These are phyloP conservation scores for Neoaliturus tenellus DNA, from an alignment of 2,888 invertebrate genomes.

Conservation along the genomic window DNA sequence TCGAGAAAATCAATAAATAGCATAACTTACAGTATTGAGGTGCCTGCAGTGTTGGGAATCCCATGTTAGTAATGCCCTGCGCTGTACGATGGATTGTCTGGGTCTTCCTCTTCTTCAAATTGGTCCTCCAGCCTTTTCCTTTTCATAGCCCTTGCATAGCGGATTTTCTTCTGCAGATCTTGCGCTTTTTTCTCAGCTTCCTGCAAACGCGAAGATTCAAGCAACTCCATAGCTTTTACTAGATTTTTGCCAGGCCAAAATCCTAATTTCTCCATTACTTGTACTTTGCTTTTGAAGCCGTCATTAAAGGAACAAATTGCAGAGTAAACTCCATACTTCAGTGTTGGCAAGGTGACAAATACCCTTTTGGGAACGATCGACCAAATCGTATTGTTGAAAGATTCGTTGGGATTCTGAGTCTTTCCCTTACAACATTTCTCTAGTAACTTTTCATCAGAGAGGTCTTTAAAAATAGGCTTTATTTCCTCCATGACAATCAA, in stretches of 20 bases:
- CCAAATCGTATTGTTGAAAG: too few species aligned
- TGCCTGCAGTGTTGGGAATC: too few species aligned
- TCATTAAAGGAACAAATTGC: slow-evolving; percentile 25
- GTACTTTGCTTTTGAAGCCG: neutral
- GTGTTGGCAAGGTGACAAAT: neutral
- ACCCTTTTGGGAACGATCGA: slow-evolving; percentile 28
- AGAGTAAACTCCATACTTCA: slow-evolving; percentile 14
- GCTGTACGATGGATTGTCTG: slow-evolving; percentile 9
- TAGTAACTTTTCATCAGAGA: neutral
- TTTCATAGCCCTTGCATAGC: neutral
- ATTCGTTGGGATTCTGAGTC: slow-evolving; percentile 16
- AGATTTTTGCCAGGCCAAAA: slow-evolving; percentile 20
- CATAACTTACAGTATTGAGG: neutral
- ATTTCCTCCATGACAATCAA: slow-evolving; percentile 1
- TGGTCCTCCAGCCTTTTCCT: slow-evolving; percentile 23
- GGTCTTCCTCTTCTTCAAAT: slow-evolving; percentile 34
- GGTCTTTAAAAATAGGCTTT: slow-evolving; percentile 25
- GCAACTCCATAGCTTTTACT: slow-evolving; percentile 4
- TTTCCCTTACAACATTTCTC: slow-evolving; percentile 25
- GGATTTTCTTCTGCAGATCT: slow-evolving; percentile 29
- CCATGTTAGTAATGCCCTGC: slow-evolving; percentile 7
- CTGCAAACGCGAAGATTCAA: too few species aligned
- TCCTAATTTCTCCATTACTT: neutral
- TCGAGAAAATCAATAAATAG: neutral
- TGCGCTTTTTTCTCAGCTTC: neutral